Evolutionary conservation across 2,797 vertebrate species (phyloP), one percentile per base, ranked within the genome.

Genomic region (Helarctos malayanus): DNA sequence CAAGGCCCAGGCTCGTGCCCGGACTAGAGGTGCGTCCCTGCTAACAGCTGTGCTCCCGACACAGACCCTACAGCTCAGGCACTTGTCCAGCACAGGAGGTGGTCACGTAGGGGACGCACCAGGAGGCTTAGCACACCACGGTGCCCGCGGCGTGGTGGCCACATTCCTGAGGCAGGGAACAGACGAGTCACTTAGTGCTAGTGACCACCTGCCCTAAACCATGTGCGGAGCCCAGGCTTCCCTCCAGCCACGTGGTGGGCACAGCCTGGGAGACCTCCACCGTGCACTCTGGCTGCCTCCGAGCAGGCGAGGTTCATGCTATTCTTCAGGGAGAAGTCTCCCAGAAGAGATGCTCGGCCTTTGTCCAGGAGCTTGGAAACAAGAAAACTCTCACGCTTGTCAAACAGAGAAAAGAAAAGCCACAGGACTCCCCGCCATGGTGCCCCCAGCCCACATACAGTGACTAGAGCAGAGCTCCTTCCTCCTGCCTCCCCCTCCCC

Each of bases 351-450:
- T 96, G 97, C 97, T 96, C 83, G 45, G 97, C 96, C 98, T 98
- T 98, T 98, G 98, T 98, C 97, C 95, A 49, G 97, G 98, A 97
- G 98, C 97, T 97, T 98, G 94, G 98, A 98, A 97, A 98, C 95
- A 11, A 96, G 98, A 98, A 98, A 98, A 98, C 97, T 98, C 98
- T 97, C 98, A 98, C 57, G n/a, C 97, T 98, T 97, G 94, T 98
- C 98, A 98, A 90, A 97, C 97, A 54, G 25, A 56, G 65, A 65
- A 79, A 47, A 49, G 69, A 59, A 29, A 82, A 45, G 49, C 29
- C 23, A 16, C 38, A 47, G 69, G 81, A 83, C 68, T 5, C 27
- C 41, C 61, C 61, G 61, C 6, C 29, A 14, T 0, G 0, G 8
- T 9, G 18, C 65, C 83, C 57, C 19, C 2, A 4, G 61, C 16